Evolutionary conservation across 2,888 invertebrate species (phyloP).

Genomic region (Polymixis lichenea): DNA sequence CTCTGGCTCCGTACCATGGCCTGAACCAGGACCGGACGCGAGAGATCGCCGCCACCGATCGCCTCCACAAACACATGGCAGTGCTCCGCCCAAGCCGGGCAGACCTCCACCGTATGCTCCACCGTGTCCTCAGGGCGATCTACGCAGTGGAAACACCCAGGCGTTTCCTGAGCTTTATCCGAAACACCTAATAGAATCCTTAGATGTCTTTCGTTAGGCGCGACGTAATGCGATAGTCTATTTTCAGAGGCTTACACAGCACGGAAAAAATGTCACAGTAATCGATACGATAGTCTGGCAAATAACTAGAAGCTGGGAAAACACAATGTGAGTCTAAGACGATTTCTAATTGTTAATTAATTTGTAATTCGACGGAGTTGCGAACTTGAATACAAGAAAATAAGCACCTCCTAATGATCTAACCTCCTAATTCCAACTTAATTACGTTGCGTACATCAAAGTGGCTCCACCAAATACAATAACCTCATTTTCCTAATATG

Average conservation of each 20-base stretch:
- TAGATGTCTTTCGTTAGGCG: constrained; percentile 3
- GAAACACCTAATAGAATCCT: constrained; percentile 1
- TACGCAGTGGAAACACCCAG: too few relatives aligned
- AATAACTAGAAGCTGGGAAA: constrained; percentile 10
- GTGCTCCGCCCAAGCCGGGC: too few relatives aligned
- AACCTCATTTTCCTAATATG: constrained; percentile 51
- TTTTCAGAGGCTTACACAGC: constrained; percentile 2
- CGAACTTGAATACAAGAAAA: not conserved
- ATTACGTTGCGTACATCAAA: constrained; percentile 47
- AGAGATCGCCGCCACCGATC: too few relatives aligned
- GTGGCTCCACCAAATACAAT: constrained; percentile 40
- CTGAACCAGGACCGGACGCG: too few relatives aligned
- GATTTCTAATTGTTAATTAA: constrained; percentile 16
- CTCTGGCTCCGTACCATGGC: too few relatives aligned
- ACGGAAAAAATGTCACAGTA: constrained; percentile 18
- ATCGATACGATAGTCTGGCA: constrained; percentile 12
- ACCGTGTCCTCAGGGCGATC: too few relatives aligned
- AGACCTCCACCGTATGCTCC: too few relatives aligned
- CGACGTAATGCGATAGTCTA: constrained; percentile 10
- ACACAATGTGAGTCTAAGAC: not conserved
- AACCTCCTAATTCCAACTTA: constrained; percentile 28
- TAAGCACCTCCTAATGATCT: constrained; percentile 26
- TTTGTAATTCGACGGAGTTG: constrained; percentile 12
- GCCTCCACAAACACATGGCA: too few relatives aligned
- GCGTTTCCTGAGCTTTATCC: too few relatives aligned